These are phyloP conservation scores for Caenorhabditis latens DNA, from an alignment of 1,140 invertebrate species.

Conservation along the genomic window DNA sequence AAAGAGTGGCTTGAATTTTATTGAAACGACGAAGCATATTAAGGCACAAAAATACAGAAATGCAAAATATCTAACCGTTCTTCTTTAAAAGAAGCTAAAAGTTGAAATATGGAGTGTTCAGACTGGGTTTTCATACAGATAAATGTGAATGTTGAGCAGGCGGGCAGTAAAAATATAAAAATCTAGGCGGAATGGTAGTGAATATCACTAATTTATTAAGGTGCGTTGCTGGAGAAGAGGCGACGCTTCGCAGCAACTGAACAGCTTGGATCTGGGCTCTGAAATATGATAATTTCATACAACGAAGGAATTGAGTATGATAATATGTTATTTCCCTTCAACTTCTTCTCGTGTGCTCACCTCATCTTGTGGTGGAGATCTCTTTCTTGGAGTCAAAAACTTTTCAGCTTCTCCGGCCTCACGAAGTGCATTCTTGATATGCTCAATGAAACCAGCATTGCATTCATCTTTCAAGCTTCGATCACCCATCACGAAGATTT, in stretches of 20 bases:
- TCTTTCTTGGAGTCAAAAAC: constrained; percentile 33
- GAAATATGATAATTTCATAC: neutral
- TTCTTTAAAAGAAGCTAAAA: constrained; percentile 24
- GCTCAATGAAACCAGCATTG: neutral
- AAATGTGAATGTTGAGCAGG: constrained; percentile 4
- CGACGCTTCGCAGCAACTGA: constrained; percentile 15
- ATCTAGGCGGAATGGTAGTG: neutral
- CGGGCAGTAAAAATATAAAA: constrained; percentile 2
- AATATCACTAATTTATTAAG: neutral
- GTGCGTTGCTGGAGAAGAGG: neutral
- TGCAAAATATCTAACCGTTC: constrained; percentile 23
- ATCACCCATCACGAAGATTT: constrained; percentile 30
- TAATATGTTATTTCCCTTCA: neutral
- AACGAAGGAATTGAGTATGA: too few relatives aligned
- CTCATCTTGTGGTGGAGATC: constrained; percentile 14
- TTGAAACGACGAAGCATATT: too few relatives aligned
- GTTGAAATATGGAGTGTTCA: neutral
- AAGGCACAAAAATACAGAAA: constrained; percentile 30
- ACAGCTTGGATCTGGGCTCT: neutral
- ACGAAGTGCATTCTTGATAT: neutral
- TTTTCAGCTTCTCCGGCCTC: constrained; percentile 1
- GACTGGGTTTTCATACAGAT: too few relatives aligned
- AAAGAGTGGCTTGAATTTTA: too few relatives aligned
- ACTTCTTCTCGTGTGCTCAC: neutral
- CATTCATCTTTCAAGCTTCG: neutral